Evolutionary conservation across 35 echinoderm and acorn worm genomes (phyloP).

Genomic region (Apostichopus parvimensis): DNA sequence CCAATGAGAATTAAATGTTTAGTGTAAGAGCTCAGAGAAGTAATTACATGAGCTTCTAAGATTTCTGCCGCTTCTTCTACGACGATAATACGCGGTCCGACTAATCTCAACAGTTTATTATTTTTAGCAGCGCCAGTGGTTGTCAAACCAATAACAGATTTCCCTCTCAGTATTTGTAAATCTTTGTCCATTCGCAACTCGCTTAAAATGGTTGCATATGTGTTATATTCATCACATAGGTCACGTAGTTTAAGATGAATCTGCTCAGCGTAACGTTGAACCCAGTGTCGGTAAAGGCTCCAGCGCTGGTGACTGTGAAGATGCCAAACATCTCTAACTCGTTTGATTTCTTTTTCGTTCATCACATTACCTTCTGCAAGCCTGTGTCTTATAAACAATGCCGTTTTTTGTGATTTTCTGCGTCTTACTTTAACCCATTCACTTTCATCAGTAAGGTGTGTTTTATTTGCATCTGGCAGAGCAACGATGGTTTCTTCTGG

Average conservation of each 20-base stretch:
- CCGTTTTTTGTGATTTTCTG: background rate
- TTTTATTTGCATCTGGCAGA: background rate
- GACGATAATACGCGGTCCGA: slow-evolving; percentile 72
- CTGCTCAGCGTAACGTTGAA: background rate
- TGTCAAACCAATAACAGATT: slow-evolving; percentile 81
- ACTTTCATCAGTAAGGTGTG: background rate
- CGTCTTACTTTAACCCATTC: background rate
- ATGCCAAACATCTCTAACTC: slow-evolving; percentile 57
- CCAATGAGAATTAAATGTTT: slow-evolving; percentile 90
- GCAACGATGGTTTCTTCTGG: background rate
- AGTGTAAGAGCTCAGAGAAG: slow-evolving; percentile 61
- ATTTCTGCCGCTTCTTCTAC: slow-evolving; percentile 97
- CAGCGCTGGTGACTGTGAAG: slow-evolving; percentile 57
- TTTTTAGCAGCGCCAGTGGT: slow-evolving; percentile 74
- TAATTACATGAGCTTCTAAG: slow-evolving; percentile 80
- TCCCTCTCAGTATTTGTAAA: slow-evolving; percentile 20
- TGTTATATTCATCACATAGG: slow-evolving; percentile 39
- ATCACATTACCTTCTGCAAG: background rate
- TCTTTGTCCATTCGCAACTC: slow-evolving; percentile 52
- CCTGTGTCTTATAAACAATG: background rate
- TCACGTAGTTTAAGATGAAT: background rate
- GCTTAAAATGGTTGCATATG: slow-evolving; percentile 7
- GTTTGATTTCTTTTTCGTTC: slow-evolving; percentile 9
- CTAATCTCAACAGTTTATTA: slow-evolving; percentile 40
- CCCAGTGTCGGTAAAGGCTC: slow-evolving; percentile 66